Percentiles rank a stretch among this genome's conserved stretches.
phyloP scores from a whole-genome alignment of 2,113 vertebrate genomes.

The Cygnus atratus region DNA sequence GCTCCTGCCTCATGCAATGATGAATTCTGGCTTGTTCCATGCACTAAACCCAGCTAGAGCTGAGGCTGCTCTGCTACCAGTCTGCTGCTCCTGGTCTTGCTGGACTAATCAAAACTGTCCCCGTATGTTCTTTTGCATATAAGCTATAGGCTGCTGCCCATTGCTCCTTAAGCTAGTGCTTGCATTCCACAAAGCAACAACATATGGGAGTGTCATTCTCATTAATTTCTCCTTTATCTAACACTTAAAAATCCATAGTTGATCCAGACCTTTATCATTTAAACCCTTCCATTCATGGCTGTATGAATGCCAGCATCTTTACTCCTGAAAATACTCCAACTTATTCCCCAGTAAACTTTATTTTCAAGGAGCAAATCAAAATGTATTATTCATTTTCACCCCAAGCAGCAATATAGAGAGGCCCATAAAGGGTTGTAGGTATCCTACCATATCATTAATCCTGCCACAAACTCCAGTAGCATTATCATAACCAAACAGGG shows the following conservation, averaged over 20 bases:
- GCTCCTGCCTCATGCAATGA: neutral
- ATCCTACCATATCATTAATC: neutral
- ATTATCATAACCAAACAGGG: neutral
- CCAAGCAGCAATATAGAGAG: neutral
- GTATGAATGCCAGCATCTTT: neutral
- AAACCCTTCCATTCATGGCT: neutral
- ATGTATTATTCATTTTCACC: neutral
- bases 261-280: neutral
- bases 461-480: neutral
- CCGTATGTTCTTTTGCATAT: fast-evolving
- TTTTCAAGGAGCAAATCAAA: neutral
- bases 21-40: neutral
- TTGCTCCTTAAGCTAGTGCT: neutral
- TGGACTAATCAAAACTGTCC: neutral
- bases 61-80: neutral
- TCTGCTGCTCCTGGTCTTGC: neutral
- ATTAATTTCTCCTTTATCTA: neutral
- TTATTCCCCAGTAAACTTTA: neutral
- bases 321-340: neutral
- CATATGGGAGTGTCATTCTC: neutral
- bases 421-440: neutral
- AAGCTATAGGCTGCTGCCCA: neutral
- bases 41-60: neutral
- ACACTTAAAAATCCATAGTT: neutral
- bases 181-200: neutral